Conservation (phyloP, 2,113 vertebrate species). For the Cnemophilus loriae region DNA sequence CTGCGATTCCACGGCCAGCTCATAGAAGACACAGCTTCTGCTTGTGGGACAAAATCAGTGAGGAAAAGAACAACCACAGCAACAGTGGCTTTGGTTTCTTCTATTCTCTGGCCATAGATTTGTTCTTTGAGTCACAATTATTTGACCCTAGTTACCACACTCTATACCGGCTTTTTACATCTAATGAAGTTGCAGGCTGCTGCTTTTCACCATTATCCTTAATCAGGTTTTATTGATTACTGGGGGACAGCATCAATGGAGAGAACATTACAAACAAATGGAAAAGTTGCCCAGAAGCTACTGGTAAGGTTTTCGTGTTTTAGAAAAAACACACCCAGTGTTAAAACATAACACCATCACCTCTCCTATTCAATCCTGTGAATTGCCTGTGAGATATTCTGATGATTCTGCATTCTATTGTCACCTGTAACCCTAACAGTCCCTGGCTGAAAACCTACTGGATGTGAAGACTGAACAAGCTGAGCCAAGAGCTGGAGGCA, state of each 20-base stretch:
- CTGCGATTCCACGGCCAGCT: not conserved
- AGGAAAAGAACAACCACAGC: not conserved
- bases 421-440: not conserved
- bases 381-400: not conserved
- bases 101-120: not conserved
- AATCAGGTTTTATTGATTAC: conserved; percentile 37
- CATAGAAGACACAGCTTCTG: not conserved
- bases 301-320: not conserved
- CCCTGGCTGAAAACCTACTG: not conserved
- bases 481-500: not conserved
- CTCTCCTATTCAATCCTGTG: not conserved
- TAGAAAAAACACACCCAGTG: not conserved
- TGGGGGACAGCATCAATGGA: not conserved
- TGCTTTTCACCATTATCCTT: conserved; percentile 22
- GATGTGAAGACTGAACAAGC: not conserved
- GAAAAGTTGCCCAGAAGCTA: conserved; percentile 28
- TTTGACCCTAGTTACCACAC: not conserved
- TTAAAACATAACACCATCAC: not conserved
- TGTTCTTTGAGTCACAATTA: not conserved
- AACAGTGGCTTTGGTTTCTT: not conserved
- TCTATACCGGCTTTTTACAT: not conserved
- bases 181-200: conserved; percentile 23
- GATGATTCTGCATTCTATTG: accelerated
- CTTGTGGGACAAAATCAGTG: not conserved
- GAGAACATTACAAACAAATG: not conserved